Conservation (phyloP, 2,888 invertebrate species). For the Troides helena region DNA sequence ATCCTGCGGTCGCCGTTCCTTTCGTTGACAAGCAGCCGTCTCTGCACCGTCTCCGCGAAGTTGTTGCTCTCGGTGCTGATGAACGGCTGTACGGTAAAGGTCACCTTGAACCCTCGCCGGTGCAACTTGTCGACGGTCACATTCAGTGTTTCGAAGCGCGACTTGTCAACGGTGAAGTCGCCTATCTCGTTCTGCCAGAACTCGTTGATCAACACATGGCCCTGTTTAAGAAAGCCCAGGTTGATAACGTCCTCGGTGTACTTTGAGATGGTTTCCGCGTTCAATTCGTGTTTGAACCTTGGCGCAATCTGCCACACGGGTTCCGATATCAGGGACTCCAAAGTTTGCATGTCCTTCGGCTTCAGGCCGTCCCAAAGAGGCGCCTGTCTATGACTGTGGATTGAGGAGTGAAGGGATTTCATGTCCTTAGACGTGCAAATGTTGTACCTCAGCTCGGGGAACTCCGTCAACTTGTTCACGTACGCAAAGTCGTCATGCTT, state of each 20-base stretch:
- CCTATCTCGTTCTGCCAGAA: constrained; percentile 93
- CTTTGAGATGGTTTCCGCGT: constrained; percentile 86
- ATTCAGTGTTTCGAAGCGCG: constrained; percentile 88
- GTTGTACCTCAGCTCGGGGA: constrained; percentile 89
- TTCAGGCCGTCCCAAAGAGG: constrained; percentile 92
- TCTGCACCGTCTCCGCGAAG: constrained; percentile 89
- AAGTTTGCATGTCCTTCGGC: constrained; percentile 85
- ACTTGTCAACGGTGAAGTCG: constrained; percentile 90
- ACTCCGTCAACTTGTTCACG: constrained; percentile 83
- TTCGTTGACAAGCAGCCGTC: constrained; percentile 88
- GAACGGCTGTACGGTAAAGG: constrained; percentile 94
- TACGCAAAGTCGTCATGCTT: constrained; percentile 90
- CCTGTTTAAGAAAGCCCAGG: constrained; percentile 87
- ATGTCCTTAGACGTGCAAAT: constrained; percentile 91
- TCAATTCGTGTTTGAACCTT: constrained; percentile 81
- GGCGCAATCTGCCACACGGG: constrained; percentile 94
- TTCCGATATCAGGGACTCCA: constrained; percentile 88
- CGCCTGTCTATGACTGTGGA: constrained; percentile 84
- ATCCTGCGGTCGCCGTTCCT: constrained; percentile 88
- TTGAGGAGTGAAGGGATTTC: constrained; percentile 86
- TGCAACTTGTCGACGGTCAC: constrained; percentile 90
- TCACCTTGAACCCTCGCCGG: constrained; percentile 91
- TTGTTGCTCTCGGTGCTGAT: constrained; percentile 91
- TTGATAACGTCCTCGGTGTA: constrained; percentile 92
- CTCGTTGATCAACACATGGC: constrained; percentile 88